A percentile compares a stretch with the other conserved stretches of the same genome.
Conservation (phyloP, 2,888 invertebrate genomes). For the Polydrusus pterygomalis region DNA sequence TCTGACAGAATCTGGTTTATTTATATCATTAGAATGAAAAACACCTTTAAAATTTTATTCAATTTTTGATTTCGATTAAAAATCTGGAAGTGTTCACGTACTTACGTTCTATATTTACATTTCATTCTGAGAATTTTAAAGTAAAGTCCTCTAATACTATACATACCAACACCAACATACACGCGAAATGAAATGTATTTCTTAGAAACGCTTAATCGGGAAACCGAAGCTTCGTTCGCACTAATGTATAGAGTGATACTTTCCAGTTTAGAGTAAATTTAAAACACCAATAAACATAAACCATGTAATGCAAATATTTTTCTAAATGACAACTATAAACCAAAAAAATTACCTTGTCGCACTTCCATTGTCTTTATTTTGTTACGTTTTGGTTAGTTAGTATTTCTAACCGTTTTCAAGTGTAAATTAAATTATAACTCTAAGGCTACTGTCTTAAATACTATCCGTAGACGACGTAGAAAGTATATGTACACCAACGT, state of each 20-base stretch:
- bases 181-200: neutral
- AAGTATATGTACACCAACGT: too few species aligned
- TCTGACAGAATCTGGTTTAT: neutral
- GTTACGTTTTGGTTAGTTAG: too few species aligned
- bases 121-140: conserved; percentile 2
- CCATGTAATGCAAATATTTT: too few species aligned
- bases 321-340: too few species aligned
- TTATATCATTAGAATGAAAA: neutral
- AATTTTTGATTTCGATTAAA: neutral
- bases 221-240: neutral
- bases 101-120: conserved; percentile 12
- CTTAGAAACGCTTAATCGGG: neutral
- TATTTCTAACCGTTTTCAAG: too few species aligned
- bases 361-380: too few species aligned
- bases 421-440: too few species aligned
- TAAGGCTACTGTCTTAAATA: too few species aligned
- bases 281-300: neutral
- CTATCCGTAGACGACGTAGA: too few species aligned
- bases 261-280: neutral
- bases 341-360: too few species aligned
- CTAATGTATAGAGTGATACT: neutral
- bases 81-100: conserved; percentile 5
- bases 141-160: neutral
- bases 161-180: too few species aligned
- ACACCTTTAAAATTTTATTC: neutral